Percentiles rank a stretch among this genome's conserved stretches.
Evolutionary conservation across 2,888 invertebrate genomes (phyloP).

Genomic region (Sesia apiformis): DNA sequence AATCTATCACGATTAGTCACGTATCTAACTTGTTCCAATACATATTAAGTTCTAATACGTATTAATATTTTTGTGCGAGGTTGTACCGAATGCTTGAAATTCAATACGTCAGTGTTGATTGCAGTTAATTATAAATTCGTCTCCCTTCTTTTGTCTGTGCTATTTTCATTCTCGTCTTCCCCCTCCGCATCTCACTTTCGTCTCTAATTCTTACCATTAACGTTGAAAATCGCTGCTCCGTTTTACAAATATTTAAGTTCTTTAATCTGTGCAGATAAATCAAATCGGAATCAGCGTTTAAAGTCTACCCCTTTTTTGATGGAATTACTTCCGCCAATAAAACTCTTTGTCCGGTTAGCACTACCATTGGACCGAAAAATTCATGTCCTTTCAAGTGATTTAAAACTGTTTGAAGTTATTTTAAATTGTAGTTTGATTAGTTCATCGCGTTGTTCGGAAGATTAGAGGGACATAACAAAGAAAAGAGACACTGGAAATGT

Average conservation of each 20-base stretch:
- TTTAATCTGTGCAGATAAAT: slow-evolving; percentile 57
- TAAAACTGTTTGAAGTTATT: slow-evolving; percentile 9
- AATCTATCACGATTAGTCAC: no score
- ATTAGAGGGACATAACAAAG: not conserved
- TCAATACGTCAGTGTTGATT: slow-evolving; percentile 73
- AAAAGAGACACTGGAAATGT: no score
- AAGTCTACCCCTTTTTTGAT: slow-evolving; percentile 42
- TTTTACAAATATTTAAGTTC: slow-evolving; percentile 26
- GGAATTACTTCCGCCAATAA: slow-evolving; percentile 65
- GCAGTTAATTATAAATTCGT: slow-evolving; percentile 74
- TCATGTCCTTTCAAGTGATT: slow-evolving; percentile 1
- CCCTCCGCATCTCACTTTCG: slow-evolving; percentile 5
- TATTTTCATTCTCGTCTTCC: slow-evolving; percentile 38
- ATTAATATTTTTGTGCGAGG: slow-evolving; percentile 6
- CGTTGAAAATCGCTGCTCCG: slow-evolving; percentile 15
- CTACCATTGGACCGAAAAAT: slow-evolving; percentile 9
- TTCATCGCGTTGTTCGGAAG: slow-evolving; percentile 14
- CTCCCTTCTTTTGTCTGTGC: slow-evolving; percentile 62
- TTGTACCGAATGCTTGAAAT: slow-evolving; percentile 61
- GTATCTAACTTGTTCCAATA: no score
- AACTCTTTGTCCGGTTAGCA: slow-evolving; percentile 39
- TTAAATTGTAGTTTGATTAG: slow-evolving; percentile 19
- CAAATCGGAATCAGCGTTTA: slow-evolving; percentile 61
- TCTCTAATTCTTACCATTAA: slow-evolving; percentile 10
- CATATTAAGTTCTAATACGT: no score